Evolutionary conservation across 30 jellyfish, hydroid and myxozoan genomes (phyloP).

Genomic region (Hydractinia echinata): DNA sequence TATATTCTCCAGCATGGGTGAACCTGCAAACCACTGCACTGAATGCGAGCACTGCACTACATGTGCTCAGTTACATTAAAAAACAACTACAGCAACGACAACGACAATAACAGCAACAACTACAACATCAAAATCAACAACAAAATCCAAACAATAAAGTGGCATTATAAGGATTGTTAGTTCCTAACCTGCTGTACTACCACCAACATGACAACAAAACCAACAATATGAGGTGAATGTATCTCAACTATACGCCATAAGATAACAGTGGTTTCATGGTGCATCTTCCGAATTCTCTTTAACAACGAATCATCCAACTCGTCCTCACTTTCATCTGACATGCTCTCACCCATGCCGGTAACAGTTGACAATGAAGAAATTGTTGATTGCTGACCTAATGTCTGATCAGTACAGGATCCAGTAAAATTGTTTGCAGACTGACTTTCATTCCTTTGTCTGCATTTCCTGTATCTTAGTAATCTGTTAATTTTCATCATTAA

Average conservation of each 20-base stretch:
- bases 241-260: slow-evolving; percentile 86
- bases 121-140: too few relatives aligned
- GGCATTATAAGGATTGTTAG: too few relatives aligned
- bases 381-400: background rate
- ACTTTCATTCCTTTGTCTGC: background rate
- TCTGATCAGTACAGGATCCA: background rate
- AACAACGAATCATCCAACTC: background rate
- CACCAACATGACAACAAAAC: slow-evolving; percentile 75
- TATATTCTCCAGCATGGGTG: too few relatives aligned
- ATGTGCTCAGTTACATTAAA: too few relatives aligned
- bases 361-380: background rate
- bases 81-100: too few relatives aligned
- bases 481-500: slow-evolving; percentile 72
- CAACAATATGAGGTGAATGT: slow-evolving; percentile 60
- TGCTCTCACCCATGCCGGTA: background rate
- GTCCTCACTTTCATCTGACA: background rate
- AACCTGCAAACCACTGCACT: too few relatives aligned
- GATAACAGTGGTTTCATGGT: slow-evolving; percentile 34
- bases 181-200: slow-evolving; percentile 89
- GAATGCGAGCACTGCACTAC: too few relatives aligned
- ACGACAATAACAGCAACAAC: too few relatives aligned
- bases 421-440: background rate
- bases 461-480: slow-evolving; percentile 57
- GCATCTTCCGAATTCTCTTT: background rate
- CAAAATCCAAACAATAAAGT: too few relatives aligned